Evolutionary conservation across 2,113 vertebrate species (phyloP).

Genomic region (Tragelaphus scriptus): DNA sequence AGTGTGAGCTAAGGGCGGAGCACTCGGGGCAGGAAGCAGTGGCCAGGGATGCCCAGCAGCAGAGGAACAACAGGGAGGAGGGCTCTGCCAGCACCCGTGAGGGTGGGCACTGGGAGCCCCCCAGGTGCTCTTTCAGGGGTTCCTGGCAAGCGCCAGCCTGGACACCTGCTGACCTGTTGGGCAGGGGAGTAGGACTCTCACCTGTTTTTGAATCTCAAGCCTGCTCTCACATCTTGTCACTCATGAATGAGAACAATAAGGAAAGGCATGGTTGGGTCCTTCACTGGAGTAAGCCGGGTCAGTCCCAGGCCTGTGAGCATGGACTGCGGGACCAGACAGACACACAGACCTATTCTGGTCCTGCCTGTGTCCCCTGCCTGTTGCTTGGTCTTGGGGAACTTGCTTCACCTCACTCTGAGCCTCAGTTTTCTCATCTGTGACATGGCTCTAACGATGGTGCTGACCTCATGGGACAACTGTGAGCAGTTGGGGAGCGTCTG

Average conservation of each 20-base stretch:
- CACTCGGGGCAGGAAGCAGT: fast-evolving
- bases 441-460: neutral
- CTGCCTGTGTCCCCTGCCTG: fast-evolving
- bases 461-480: fast-evolving
- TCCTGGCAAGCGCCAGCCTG: neutral
- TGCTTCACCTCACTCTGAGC: neutral
- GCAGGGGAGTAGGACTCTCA: fast-evolving
- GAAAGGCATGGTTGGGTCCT: neutral
- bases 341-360: neutral
- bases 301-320: neutral
- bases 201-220: neutral
- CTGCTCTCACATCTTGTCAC: neutral
- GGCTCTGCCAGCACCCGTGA: fast-evolving
- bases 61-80: too few relatives aligned
- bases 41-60: neutral
- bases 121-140: neutral
- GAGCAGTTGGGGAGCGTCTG: fast-evolving
- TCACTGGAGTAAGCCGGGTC: neutral
- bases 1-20: fast-evolving
- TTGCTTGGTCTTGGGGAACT: neutral
- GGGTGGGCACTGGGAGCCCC: neutral
- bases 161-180: too few relatives aligned
- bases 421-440: neutral
- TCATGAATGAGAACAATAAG: neutral
- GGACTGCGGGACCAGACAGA: too few relatives aligned